Conservation (phyloP, 2,113 vertebrate genomes). For the Indicator indicator region DNA sequence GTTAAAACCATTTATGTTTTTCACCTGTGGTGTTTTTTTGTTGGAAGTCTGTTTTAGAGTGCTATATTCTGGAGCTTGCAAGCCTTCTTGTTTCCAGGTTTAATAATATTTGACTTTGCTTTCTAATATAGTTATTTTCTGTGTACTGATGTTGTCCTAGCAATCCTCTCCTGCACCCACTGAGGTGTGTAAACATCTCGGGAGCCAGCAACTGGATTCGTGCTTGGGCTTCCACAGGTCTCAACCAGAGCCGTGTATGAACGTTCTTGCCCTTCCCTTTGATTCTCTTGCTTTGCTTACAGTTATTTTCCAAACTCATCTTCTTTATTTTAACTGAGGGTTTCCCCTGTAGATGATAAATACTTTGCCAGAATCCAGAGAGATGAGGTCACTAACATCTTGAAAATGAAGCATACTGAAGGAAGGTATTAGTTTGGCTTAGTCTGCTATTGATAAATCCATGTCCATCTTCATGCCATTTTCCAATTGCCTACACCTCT, state of each 20-base stretch:
- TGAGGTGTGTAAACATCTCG: background rate
- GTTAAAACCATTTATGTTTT: background rate
- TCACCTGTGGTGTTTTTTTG: background rate
- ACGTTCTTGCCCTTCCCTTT: background rate
- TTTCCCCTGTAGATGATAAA: background rate
- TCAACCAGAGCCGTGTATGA: background rate
- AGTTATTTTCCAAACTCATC: background rate
- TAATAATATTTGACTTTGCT: background rate
- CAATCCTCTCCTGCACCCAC: background rate
- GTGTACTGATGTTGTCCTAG: fast-evolving
- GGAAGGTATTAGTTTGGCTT: background rate
- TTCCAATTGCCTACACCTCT: background rate
- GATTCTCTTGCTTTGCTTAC: background rate
- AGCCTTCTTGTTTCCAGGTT: background rate
- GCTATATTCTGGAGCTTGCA: background rate
- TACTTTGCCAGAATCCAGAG: background rate
- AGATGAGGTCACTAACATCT: background rate
- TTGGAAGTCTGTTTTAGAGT: background rate
- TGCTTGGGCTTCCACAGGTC: background rate
- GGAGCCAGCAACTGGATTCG: background rate
- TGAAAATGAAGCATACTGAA: background rate
- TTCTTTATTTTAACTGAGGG: background rate
- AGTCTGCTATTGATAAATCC: background rate
- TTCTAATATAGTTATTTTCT: background rate
- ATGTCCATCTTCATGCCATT: background rate